These are phyloP conservation scores for Mamestra brassicae DNA, from an alignment of 2,888 invertebrate species.

Conservation along the genomic window DNA sequence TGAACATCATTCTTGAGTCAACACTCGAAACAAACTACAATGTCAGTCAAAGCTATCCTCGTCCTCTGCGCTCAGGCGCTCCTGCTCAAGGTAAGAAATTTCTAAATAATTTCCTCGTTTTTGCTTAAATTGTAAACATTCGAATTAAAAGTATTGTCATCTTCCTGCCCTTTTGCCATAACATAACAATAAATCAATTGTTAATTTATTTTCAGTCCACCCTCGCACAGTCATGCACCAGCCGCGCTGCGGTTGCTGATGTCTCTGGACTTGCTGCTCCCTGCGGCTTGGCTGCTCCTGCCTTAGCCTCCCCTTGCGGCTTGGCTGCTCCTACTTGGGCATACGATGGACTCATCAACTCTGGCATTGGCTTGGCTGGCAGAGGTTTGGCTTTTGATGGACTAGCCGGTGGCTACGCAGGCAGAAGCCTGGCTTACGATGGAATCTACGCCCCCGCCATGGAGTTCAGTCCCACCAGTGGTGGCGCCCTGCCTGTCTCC, in stretches of 20 bases:
- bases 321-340: conserved; percentile 1
- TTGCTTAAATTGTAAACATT: no score
- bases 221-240: conserved; percentile 38
- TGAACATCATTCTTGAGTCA: no score
- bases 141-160: no score
- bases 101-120: no score
- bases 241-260: conserved; percentile 41
- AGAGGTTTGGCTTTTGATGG: conserved; percentile 17
- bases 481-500: conserved; percentile 49
- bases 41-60: no score
- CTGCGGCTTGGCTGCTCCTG: background rate
- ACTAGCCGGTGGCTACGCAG: conserved; percentile 5
- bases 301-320: background rate
- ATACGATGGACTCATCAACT: conserved; percentile 2
- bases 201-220: conserved; percentile 19
- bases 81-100: background rate
- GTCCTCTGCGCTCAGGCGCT: no score
- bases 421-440: conserved; percentile 26
- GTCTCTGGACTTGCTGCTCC: conserved; percentile 10
- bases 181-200: no score
- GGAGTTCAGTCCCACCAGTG: conserved; percentile 47
- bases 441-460: conserved; percentile 11
- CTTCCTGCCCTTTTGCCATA: no score
- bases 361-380: conserved; percentile 10
- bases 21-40: no score